Evolutionary conservation across 2,113 vertebrate genomes (phyloP).

Genomic region (Triplophysa siluroides): DNA sequence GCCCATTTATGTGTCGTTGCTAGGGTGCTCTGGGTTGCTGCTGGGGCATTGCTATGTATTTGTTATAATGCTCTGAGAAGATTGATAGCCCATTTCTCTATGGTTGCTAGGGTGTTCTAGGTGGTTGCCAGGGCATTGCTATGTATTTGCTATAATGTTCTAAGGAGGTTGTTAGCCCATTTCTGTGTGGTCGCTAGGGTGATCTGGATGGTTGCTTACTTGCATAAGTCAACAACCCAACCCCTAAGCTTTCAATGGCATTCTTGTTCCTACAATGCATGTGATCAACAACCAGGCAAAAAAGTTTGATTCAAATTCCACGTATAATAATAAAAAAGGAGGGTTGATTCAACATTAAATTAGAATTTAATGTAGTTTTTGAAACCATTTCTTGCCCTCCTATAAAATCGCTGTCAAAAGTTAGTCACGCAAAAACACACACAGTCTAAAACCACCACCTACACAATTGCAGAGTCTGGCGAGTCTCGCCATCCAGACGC

Average conservation of each 20-base stretch:
- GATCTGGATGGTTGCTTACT: not conserved
- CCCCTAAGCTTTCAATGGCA: too few relatives aligned
- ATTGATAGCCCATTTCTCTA: too few relatives aligned
- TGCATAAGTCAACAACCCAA: not conserved
- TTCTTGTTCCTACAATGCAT: too few relatives aligned
- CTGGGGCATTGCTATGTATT: too few relatives aligned
- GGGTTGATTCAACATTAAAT: not conserved
- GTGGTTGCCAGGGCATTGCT: not conserved
- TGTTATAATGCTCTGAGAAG: too few relatives aligned
- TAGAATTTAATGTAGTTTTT: conserved; percentile 15
- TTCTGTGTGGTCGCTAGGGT: too few relatives aligned
- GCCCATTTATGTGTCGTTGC: too few relatives aligned
- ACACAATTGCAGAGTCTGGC: not conserved
- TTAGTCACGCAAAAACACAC: conserved; percentile 4
- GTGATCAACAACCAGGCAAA: too few relatives aligned
- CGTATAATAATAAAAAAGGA: not conserved
- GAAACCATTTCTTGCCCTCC: conserved; percentile 17
- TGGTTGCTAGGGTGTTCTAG: not conserved
- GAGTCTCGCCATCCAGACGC: conserved; percentile 22
- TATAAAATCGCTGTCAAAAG: not conserved
- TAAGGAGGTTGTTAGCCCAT: too few relatives aligned
- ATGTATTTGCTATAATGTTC: too few relatives aligned
- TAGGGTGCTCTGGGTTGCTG: too few relatives aligned
- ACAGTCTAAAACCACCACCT: conserved; percentile 13
- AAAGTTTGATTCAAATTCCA: too few relatives aligned